Percentiles rank a stretch among this genome's conserved stretches.
Evolutionary conservation across 2,797 vertebrate species (phyloP).

Genomic region (Austrolebias charrua): DNA sequence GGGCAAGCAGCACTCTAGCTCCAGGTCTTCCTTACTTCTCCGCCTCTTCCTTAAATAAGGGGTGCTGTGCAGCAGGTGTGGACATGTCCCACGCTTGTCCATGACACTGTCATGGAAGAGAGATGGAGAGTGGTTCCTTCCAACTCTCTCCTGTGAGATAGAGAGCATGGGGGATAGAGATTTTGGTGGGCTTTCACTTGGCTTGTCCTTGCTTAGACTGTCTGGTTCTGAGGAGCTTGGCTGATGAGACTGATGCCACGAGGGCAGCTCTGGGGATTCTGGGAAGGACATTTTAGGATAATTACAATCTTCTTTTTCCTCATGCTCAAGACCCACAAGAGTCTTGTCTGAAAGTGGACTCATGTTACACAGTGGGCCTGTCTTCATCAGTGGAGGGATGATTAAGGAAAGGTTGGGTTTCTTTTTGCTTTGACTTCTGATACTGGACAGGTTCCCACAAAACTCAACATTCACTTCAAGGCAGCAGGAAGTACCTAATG

Average conservation of each 20-base stretch:
- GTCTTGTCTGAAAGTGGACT: constrained; percentile 52
- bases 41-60: constrained; percentile 77
- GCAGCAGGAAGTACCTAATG: constrained; percentile 11
- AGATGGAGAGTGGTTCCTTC: constrained; percentile 59
- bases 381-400: constrained; percentile 52
- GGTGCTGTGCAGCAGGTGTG: constrained; percentile 83
- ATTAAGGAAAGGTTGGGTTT: constrained; percentile 69
- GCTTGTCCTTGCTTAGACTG: constrained; percentile 52
- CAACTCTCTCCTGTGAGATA: constrained; percentile 50
- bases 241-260: constrained; percentile 84
- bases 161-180: constrained; percentile 44
- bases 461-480: constrained; percentile 30
- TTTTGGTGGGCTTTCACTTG: constrained; percentile 46
- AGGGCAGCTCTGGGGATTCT: constrained; percentile 83
- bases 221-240: constrained; percentile 64
- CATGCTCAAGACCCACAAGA: constrained; percentile 27
- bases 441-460: constrained; percentile 32
- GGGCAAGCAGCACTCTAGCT: constrained; percentile 82
- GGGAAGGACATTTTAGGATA: constrained; percentile 75
- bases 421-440: constrained; percentile 63
- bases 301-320: constrained; percentile 56
- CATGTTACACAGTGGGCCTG: constrained; percentile 49
- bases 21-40: constrained; percentile 63
- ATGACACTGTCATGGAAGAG: constrained; percentile 51
- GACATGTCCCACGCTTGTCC: constrained; percentile 68